Conservation (phyloP, 2,113 vertebrate genomes). For the Peucedramus taeniatus region DNA sequence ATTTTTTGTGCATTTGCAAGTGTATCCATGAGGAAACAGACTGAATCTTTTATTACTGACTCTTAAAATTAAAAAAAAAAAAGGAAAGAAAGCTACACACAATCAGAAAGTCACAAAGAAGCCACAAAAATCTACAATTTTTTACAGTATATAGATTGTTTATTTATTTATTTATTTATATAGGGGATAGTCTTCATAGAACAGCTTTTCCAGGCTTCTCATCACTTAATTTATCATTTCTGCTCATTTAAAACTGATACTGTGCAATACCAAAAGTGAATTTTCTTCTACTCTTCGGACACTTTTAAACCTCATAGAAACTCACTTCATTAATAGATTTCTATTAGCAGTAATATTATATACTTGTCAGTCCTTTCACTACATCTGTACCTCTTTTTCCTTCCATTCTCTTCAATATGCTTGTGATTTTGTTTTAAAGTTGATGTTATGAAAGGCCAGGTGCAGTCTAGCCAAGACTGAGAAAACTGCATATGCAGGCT, state of each 20-base stretch:
- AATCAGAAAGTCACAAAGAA: background rate
- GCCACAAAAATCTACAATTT: background rate
- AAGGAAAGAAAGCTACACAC: background rate
- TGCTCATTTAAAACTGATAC: background rate
- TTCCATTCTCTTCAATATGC: background rate
- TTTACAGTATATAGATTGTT: background rate
- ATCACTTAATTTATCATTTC: background rate
- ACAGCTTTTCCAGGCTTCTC: background rate
- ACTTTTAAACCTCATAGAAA: background rate
- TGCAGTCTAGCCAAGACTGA: background rate
- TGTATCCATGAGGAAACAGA: background rate
- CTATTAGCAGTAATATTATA: background rate
- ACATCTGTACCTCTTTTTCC: background rate
- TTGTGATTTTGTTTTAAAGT: background rate
- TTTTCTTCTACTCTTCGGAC: background rate
- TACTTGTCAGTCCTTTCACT: background rate
- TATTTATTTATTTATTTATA: background rate
- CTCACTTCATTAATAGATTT: background rate
- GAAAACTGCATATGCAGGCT: background rate
- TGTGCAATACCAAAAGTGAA: background rate
- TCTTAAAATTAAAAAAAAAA: background rate
- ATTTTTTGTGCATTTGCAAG: background rate
- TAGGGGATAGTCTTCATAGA: background rate
- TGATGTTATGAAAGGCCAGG: background rate
- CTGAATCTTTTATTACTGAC: background rate